Evolutionary conservation across 2,888 invertebrate genomes (phyloP).

Genomic region (Leptogaster cylindrica): DNA sequence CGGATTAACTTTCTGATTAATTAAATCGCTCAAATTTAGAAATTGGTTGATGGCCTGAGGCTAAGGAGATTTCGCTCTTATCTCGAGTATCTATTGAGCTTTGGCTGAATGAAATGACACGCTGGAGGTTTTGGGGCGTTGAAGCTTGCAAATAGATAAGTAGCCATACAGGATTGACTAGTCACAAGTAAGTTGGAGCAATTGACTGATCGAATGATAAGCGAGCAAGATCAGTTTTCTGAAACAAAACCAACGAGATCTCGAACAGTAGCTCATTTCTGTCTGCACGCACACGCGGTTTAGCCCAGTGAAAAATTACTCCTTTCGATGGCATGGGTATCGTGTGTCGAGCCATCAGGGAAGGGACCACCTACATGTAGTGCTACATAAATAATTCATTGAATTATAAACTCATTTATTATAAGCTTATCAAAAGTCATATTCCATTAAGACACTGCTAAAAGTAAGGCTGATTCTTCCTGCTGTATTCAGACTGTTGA

Average conservation of each 20-base stretch:
- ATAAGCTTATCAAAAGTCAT: no score
- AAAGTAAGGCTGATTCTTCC: no score
- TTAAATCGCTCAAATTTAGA: conserved; percentile 44
- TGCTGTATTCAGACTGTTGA: no score
- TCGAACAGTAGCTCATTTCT: conserved; percentile 45
- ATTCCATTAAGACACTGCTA: no score
- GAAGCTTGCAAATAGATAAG: conserved; percentile 39
- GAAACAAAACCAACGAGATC: conserved; percentile 43
- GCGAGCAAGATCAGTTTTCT: conserved; percentile 24
- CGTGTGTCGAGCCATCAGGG: conserved; percentile 30
- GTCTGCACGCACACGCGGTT: conserved; percentile 45
- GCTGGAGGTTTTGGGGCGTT: conserved; percentile 36
- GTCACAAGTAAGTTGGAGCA: conserved; percentile 8
- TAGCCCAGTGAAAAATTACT: conserved; percentile 40
- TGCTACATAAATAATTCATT: conserved; percentile 29
- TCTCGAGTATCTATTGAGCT: conserved; percentile 27
- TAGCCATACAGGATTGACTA: conserved; percentile 34
- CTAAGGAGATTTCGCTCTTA: no score
- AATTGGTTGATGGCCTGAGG: conserved; percentile 38
- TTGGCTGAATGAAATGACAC: conserved; percentile 32
- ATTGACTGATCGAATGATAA: conserved; percentile 23
- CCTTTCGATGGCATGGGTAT: conserved; percentile 18
- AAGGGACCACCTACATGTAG: conserved; percentile 37
- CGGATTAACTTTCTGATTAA: conserved; percentile 47
- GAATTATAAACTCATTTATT: conserved; percentile 11